phyloP scores from a whole-genome alignment of 2,113 vertebrate genomes.

The Cairina moschata region DNA sequence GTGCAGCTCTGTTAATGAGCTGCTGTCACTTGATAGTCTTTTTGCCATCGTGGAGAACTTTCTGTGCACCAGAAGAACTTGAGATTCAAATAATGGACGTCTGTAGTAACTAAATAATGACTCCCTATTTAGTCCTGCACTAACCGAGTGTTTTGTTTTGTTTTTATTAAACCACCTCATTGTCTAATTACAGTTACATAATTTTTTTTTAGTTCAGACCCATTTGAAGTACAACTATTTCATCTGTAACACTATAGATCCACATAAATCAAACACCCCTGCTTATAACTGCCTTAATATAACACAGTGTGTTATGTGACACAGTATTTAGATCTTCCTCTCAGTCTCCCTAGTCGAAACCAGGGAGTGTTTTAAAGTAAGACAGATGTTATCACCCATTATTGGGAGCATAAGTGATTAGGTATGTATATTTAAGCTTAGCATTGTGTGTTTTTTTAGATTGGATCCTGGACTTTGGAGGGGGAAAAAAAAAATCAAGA shows the following conservation, averaged over 20 bases:
- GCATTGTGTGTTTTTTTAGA: neutral
- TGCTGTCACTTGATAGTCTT: neutral
- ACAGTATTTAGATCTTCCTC: neutral
- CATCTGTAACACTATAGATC: neutral
- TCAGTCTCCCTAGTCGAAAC: neutral
- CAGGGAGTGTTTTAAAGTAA: neutral
- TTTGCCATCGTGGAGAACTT: neutral
- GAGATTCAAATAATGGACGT: neutral
- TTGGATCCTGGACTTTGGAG: neutral
- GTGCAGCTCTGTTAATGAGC: neutral
- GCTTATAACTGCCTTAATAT: neutral
- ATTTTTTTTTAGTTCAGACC: neutral
- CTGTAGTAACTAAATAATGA: neutral
- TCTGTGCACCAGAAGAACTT: neutral
- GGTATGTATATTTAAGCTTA: neutral
- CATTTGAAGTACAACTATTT: neutral
- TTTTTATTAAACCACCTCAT: neutral
- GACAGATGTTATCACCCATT: neutral
- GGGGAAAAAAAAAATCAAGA: neutral
- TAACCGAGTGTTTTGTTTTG: neutral
- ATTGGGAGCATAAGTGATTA: neutral
- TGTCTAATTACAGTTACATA: neutral
- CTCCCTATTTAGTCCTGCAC: neutral
- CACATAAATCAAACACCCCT: neutral
- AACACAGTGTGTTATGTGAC: no score